Evolutionary conservation across 1,140 invertebrate genomes (phyloP), one percentile per base, ranked within the genome.

Genomic region (Mercenaria mercenaria): DNA sequence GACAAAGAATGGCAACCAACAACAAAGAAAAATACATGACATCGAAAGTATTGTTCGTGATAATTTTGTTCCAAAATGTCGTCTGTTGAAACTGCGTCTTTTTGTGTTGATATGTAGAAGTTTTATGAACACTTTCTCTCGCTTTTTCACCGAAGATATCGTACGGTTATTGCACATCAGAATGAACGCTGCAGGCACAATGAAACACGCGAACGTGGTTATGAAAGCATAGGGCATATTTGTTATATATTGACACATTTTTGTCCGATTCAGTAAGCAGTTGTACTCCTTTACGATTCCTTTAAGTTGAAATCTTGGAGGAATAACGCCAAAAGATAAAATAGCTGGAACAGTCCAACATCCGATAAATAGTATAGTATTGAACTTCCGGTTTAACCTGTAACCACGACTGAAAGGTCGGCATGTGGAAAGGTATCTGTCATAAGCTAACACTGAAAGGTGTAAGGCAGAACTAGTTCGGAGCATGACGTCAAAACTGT

Each of bases 21-120:
- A 84, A 29, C 34, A 50, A 18, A 84, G 37, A 32, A 47, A 47
- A 20, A 41, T 26, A 8, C 10, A 52, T 41, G 82, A 39, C 43
- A 72, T 50, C n/a, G 50, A 13, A n/a, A 32, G 23, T 18, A 84
- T 84, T 39, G 43, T 84, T 29, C 82, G 82, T n/a, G 82, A 61
- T 23, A 84, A 67, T 52, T 84, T 84, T 26, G 82, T 84, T 10
- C 82, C 82, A 84, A 84, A 69, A 84, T 84, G 82, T 23, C 82
- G 61, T 13, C 82, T 50, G 37, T 84, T 43, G 32, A 43, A 47
- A 37, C 82, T 84, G 3, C 64, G 59, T 84, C 64, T 41, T 67
- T 47, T 84, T 0, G 82, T 84, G 47, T 84, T 84, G 34, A 84
- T 84, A 15, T 69, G 37, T 50, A 84, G 34, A 34, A 84, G 82